phyloP scores from a whole-genome alignment of 2,888 invertebrate genomes.

The Acrobasis repandana region DNA sequence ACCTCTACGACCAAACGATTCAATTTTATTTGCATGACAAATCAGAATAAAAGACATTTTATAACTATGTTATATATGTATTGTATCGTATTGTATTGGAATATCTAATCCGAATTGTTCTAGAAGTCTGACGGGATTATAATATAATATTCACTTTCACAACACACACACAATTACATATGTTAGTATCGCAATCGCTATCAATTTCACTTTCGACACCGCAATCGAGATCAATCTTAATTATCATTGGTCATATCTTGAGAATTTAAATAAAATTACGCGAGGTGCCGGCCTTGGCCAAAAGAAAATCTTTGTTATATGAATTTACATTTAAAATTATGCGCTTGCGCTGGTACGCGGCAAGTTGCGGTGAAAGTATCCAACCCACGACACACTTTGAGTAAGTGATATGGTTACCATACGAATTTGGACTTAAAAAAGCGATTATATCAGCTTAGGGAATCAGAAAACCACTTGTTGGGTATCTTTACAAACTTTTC shows the following conservation, averaged over 20 bases:
- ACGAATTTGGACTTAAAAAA: slow-evolving; percentile 23
- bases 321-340: slow-evolving; percentile 16
- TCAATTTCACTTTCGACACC: slow-evolving; percentile 1
- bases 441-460: background rate
- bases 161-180: background rate
- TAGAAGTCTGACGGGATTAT: background rate
- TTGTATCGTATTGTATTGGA: too few species aligned
- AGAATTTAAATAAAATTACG: background rate
- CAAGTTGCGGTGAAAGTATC: slow-evolving; percentile 25
- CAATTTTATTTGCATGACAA: too few species aligned
- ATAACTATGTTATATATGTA: too few species aligned
- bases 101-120: background rate
- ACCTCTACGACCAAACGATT: background rate
- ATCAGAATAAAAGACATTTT: too few species aligned
- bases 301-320: slow-evolving; percentile 17
- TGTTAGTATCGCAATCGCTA: background rate
- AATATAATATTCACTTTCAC: background rate
- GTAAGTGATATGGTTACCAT: slow-evolving; percentile 20
- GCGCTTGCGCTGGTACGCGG: slow-evolving; percentile 5
- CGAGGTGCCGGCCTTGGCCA: background rate
- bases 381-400: slow-evolving; percentile 24
- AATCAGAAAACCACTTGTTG: background rate
- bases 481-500: background rate
- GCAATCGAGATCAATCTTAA: slow-evolving; percentile 1
- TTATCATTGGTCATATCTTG: background rate